Percentiles rank a stretch among this genome's conserved stretches.
These are phyloP conservation scores for Ptychobarbus kaznakovi DNA, from an alignment of 2,797 vertebrate species.

Conservation along the genomic window DNA sequence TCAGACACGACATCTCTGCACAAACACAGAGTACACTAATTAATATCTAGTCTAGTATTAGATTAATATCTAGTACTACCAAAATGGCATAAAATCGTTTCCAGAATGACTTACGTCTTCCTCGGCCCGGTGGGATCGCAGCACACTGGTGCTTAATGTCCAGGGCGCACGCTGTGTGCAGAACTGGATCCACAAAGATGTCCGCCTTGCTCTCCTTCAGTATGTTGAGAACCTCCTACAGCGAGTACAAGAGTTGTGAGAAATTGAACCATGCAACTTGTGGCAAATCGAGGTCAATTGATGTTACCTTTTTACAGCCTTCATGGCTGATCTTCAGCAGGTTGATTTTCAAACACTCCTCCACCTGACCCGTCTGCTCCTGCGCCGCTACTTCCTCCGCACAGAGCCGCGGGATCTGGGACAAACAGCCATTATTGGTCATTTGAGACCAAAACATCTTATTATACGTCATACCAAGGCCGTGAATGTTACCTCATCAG, in stretches of 20 bases:
- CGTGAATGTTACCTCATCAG: constrained; percentile 84
- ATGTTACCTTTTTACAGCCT: constrained; percentile 89
- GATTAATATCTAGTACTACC: not conserved
- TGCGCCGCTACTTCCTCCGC: constrained; percentile 95
- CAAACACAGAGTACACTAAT: not conserved
- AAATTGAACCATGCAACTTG: not conserved
- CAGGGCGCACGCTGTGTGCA: constrained; percentile 95
- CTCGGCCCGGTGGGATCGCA: constrained; percentile 91
- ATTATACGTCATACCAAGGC: not conserved
- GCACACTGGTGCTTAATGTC: constrained; percentile 99
- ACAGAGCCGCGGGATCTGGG: constrained; percentile 89
- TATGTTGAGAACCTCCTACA: constrained; percentile 95
- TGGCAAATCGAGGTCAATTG: too few species aligned
- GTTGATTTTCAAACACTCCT: constrained; percentile 96
- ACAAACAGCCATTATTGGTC: not conserved
- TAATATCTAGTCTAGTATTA: not conserved
- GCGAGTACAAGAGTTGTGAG: not conserved
- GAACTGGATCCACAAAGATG: constrained; percentile 96
- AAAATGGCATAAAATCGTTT: not conserved
- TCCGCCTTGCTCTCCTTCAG: constrained; percentile 98
- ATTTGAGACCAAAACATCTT: not conserved
- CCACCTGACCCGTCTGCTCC: constrained; percentile 96
- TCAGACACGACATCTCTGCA: constrained; percentile 97
- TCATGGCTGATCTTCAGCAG: constrained; percentile 93
- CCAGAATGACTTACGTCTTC: constrained; percentile 87